Evolutionary conservation across 2,113 vertebrate genomes (phyloP).

Genomic region (Thunnus thynnus): DNA sequence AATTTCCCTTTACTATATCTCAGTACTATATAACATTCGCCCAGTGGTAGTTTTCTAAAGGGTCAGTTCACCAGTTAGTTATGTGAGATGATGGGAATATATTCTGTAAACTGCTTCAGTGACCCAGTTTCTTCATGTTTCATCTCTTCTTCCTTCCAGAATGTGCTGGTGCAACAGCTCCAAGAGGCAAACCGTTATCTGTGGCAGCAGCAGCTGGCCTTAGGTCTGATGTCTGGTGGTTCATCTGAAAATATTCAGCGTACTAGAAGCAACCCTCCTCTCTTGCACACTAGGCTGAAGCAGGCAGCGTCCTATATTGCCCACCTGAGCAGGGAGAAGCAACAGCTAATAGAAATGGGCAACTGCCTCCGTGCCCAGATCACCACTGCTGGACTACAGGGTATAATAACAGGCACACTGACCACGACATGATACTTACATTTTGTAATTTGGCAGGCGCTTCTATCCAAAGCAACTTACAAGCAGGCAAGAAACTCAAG

Average conservation of each 20-base stretch:
- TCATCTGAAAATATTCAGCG: background rate
- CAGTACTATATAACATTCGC: background rate
- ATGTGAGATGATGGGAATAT: background rate
- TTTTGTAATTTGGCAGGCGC: too few species aligned
- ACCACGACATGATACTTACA: background rate
- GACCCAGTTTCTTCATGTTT: background rate
- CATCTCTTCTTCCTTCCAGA: slow-evolving; percentile 67
- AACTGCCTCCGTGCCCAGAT: slow-evolving; percentile 88
- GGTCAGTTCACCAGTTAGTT: background rate
- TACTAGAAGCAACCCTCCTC: slow-evolving; percentile 3
- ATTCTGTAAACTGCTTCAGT: background rate
- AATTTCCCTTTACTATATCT: background rate
- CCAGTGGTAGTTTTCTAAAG: background rate
- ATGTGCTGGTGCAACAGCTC: slow-evolving; percentile 38
- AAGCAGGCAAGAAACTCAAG: too few species aligned
- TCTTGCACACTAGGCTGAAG: slow-evolving; percentile 83
- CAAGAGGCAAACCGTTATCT: slow-evolving; percentile 64
- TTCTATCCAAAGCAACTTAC: too few species aligned
- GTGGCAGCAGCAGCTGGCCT: slow-evolving; percentile 58
- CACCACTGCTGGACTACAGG: slow-evolving; percentile 63
- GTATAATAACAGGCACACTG: slow-evolving; percentile 66
- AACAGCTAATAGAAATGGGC: slow-evolving; percentile 90
- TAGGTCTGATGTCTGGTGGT: slow-evolving; percentile 7
- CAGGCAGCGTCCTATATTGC: slow-evolving; percentile 85
- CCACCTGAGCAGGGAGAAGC: slow-evolving; percentile 87